Conservation (phyloP, 2,113 vertebrate species). For the Pampusana beccarii region DNA sequence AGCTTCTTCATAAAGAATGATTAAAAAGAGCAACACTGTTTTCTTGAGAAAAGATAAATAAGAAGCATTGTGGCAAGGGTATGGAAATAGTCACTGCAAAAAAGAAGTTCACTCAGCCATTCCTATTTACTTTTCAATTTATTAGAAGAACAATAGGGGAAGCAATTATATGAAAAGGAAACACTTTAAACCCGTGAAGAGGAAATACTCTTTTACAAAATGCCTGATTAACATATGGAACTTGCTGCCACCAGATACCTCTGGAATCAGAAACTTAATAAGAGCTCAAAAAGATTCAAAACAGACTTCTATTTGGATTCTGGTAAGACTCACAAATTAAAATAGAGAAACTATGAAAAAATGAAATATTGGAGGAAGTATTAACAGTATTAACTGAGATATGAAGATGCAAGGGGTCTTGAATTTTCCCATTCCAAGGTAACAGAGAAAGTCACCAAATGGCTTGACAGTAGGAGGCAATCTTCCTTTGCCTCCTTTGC, state of each 20-base stretch:
- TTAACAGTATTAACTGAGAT: background rate
- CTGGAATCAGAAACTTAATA: background rate
- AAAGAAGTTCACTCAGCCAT: background rate
- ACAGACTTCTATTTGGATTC: background rate
- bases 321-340: background rate
- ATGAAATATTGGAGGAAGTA: background rate
- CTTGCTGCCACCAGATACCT: background rate
- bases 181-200: background rate
- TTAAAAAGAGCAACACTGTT: conserved; percentile 55
- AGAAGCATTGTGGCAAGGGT: background rate
- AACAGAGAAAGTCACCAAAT: background rate
- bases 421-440: background rate
- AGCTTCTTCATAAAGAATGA: conserved; percentile 44
- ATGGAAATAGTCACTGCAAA: conserved; percentile 19
- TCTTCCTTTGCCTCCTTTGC: background rate
- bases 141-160: conserved; percentile 26
- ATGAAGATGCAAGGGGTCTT: background rate
- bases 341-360: background rate
- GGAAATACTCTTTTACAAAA: conserved; percentile 20
- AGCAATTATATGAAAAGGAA: conserved; percentile 7
- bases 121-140: conserved; percentile 48
- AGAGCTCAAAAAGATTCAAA: background rate
- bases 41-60: conserved; percentile 55
- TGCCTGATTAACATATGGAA: conserved; percentile 5
- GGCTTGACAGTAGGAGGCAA: background rate